phyloP scores from a whole-genome alignment of 2,888 invertebrate species.

The Lampropteryx suffumata region DNA sequence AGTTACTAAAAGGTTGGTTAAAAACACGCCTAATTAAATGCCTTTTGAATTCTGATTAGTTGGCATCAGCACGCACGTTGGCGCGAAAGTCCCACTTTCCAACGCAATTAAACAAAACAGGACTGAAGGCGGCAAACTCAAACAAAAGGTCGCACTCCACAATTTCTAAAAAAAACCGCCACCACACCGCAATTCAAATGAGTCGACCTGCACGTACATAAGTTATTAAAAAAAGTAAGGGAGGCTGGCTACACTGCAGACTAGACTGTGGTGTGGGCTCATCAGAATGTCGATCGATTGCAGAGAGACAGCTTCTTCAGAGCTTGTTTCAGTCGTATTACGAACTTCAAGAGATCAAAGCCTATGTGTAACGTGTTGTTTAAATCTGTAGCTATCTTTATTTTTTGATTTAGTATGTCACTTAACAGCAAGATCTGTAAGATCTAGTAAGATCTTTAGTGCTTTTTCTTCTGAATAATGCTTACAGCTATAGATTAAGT shows the following conservation, averaged over 20 bases:
- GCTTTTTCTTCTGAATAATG: no score
- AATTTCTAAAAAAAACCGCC: conserved; percentile 68
- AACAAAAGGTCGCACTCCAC: conserved; percentile 69
- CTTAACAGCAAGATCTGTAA: no score
- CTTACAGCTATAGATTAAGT: no score
- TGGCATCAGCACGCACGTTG: not conserved
- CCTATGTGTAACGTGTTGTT: no score
- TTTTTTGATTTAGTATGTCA: no score
- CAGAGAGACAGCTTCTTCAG: not conserved
- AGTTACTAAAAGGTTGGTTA: no score
- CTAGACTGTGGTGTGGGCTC: not conserved
- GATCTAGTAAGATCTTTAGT: no score
- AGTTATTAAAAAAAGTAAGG: conserved; percentile 81
- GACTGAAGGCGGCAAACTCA: conserved; percentile 57
- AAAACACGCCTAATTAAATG: conserved; percentile 2
- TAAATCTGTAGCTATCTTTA: no score
- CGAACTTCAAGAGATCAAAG: no score
- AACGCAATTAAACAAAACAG: conserved; percentile 39
- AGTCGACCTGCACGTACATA: conserved; percentile 66
- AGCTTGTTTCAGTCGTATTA: no score
- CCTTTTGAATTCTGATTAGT: conserved; percentile 14
- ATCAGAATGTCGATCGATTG: conserved; percentile 8
- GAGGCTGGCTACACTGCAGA: conserved; percentile 16
- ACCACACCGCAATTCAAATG: conserved; percentile 51
- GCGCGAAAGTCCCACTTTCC: conserved; percentile 17